These are phyloP conservation scores for Cynopterus brachyotis DNA, from an alignment of 2,113 vertebrate genomes.

Conservation along the genomic window DNA sequence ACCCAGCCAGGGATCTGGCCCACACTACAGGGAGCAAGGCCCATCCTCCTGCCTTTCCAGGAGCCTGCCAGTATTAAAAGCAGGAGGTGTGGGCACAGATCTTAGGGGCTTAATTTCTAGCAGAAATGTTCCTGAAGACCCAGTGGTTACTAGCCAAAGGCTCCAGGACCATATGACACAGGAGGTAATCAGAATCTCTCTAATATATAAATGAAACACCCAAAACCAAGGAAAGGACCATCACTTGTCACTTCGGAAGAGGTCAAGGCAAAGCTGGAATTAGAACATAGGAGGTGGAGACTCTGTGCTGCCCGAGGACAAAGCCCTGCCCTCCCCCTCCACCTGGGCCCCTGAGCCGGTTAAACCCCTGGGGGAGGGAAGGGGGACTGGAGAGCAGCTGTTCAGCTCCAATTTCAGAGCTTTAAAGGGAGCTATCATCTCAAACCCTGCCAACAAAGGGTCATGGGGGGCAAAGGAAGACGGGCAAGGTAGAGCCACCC, in stretches of 20 bases:
- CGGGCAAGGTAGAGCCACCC: neutral
- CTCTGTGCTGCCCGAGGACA: neutral
- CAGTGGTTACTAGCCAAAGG: neutral
- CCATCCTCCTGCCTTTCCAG: neutral
- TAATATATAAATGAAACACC: neutral
- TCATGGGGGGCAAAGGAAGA: slow-evolving; percentile 48
- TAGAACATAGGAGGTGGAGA: neutral
- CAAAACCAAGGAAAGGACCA: neutral
- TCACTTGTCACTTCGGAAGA: neutral
- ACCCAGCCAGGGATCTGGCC: too few species aligned
- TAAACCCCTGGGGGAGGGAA: neutral
- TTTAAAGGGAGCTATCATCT: slow-evolving; percentile 54
- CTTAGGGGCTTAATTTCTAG: neutral
- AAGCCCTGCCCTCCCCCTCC: slow-evolving; percentile 48
- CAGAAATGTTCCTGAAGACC: neutral
- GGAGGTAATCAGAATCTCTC: neutral
- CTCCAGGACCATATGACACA: neutral
- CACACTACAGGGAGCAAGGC: neutral
- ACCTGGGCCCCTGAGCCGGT: slow-evolving; percentile 57
- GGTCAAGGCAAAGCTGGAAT: neutral
- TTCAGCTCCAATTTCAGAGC: slow-evolving; percentile 70
- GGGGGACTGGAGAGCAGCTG: slow-evolving; percentile 52
- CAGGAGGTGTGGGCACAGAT: neutral
- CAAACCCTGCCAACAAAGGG: slow-evolving; percentile 52
- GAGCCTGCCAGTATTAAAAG: neutral